Conservation (phyloP, 2,797 vertebrate genomes). For the Rallus crepitans region DNA sequence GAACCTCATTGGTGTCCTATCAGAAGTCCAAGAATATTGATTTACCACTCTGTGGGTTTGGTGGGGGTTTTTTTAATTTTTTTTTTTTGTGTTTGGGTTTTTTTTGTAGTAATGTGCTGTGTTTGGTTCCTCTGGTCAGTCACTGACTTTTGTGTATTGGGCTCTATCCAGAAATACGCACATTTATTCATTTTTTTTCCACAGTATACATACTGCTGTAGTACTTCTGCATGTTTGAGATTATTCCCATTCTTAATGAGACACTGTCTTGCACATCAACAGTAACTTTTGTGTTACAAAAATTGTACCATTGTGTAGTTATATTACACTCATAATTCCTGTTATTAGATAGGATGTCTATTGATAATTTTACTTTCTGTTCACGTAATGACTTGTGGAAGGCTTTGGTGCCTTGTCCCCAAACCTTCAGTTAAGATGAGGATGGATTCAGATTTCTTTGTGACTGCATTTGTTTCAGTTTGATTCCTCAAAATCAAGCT, state of each 20-base stretch:
- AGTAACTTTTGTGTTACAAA: not conserved
- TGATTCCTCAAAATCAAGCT: not conserved
- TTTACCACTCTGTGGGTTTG: not conserved
- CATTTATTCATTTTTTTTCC: not conserved
- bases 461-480: not conserved
- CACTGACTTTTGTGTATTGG: not conserved
- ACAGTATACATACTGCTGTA: not conserved
- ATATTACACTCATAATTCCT: not conserved
- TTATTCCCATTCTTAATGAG: not conserved
- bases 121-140: not conserved
- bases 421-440: not conserved
- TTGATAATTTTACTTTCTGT: not conserved
- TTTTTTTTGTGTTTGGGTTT: no score
- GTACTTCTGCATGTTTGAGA: not conserved
- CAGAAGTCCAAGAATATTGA: not conserved
- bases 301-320: not conserved
- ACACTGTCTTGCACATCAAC: not conserved
- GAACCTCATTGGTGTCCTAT: not conserved
- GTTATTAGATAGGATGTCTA: not conserved
- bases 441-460: not conserved
- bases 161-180: not conserved
- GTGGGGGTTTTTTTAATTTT: no score
- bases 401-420: not conserved
- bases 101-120: not conserved
- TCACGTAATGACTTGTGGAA: not conserved